Evolutionary conservation across 2,797 vertebrate species (phyloP).

Genomic region (Sciurus carolinensis): DNA sequence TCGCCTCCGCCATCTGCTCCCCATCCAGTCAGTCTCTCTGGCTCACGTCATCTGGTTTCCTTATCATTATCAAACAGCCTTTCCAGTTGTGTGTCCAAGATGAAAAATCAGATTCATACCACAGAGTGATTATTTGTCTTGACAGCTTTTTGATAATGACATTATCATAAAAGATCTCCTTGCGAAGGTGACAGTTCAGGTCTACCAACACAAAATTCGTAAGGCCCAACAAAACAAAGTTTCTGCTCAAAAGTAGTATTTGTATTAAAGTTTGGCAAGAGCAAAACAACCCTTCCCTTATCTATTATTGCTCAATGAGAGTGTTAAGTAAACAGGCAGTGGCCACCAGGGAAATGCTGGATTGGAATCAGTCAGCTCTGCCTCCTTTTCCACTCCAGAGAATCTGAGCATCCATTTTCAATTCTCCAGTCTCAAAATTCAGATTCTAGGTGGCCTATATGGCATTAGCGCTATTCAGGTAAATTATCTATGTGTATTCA

Average conservation of each 20-base stretch:
- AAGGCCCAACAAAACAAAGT: slow-evolving; percentile 18
- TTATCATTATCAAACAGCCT: not conserved
- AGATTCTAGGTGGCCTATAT: not conserved
- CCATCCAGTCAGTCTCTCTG: not conserved
- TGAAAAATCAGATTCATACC: not conserved
- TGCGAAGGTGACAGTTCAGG: not conserved
- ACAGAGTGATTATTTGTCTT: slow-evolving; percentile 5
- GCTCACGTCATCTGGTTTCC: not conserved
- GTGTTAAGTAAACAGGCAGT: not conserved
- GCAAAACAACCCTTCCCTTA: not conserved
- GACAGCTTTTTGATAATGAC: not conserved
- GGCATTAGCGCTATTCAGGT: not conserved
- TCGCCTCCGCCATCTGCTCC: not conserved
- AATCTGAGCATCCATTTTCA: not conserved
- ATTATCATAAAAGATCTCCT: not conserved
- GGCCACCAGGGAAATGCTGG: not conserved
- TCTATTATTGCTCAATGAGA: slow-evolving; percentile 11
- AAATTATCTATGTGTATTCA: not conserved
- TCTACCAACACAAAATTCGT: not conserved
- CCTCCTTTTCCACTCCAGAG: not conserved
- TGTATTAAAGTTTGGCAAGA: not conserved
- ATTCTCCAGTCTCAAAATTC: not conserved
- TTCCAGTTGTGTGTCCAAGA: not conserved
- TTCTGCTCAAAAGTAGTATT: not conserved
- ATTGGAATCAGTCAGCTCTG: not conserved